A percentile compares a stretch with the other conserved stretches of the same genome.
Conservation (phyloP, 2,888 invertebrate species). For the Lordiphosa fenestrarum region DNA sequence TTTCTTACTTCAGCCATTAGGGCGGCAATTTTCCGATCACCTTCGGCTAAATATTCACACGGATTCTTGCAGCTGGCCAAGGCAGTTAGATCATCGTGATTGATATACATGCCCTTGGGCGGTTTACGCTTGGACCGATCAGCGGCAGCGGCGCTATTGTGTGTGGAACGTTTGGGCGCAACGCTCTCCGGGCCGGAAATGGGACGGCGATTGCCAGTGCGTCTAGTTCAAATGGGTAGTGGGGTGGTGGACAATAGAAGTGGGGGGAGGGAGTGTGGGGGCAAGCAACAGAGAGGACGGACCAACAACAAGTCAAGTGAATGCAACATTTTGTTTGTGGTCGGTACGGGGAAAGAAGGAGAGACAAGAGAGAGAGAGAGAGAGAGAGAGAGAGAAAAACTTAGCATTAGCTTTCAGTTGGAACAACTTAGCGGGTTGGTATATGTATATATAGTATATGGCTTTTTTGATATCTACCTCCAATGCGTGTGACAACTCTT, state of each 20-base stretch:
- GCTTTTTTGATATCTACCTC: conserved; percentile 83
- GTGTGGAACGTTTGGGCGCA: conserved; percentile 78
- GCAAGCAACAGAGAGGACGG: background rate
- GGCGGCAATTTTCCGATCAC: conserved; percentile 96
- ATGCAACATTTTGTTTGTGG: conserved; percentile 11
- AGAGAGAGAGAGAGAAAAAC: conserved; percentile 56
- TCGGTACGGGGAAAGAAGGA: conserved; percentile 26
- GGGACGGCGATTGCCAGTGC: conserved; percentile 89
- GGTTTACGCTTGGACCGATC: conserved; percentile 89
- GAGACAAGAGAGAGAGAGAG: conserved; percentile 31
- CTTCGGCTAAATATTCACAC: conserved; percentile 92
- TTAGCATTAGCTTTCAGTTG: conserved; percentile 51
- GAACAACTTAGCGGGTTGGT: conserved; percentile 17
- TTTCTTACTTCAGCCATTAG: conserved; percentile 96
- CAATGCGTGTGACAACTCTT: conserved; percentile 92
- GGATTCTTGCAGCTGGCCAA: conserved; percentile 84
- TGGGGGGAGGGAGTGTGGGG: background rate
- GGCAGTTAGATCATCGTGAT: conserved; percentile 96
- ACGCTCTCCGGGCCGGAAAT: conserved; percentile 84
- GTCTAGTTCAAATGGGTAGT: conserved; percentile 81
- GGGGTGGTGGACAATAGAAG: background rate
- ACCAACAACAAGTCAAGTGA: conserved; percentile 8
- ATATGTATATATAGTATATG: conserved; percentile 3
- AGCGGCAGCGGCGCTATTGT: conserved; percentile 63
- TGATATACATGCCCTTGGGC: conserved; percentile 98